Evolutionary conservation across 1,140 invertebrate species (phyloP).

Genomic region (Stegodyphus mimosarum): DNA sequence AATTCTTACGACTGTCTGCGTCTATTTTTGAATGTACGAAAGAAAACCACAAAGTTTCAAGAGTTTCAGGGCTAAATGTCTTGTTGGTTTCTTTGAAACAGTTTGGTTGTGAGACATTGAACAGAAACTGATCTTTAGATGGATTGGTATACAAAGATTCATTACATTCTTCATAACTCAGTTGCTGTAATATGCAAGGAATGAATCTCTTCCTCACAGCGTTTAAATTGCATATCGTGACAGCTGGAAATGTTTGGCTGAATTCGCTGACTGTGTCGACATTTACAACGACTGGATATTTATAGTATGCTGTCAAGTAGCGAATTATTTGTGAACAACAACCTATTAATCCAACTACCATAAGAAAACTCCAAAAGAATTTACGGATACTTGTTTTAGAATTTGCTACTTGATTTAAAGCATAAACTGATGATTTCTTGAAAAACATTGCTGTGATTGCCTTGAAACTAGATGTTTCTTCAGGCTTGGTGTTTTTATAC

Average conservation of each 20-base stretch:
- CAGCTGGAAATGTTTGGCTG: slow-evolving; percentile 35
- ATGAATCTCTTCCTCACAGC: not conserved
- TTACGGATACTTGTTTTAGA: slow-evolving; percentile 23
- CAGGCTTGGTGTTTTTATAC: too few relatives aligned
- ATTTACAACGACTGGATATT: slow-evolving; percentile 40
- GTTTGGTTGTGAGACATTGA: not conserved
- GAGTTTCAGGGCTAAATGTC: too few relatives aligned
- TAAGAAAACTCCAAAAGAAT: slow-evolving; percentile 35
- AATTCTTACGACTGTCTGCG: not conserved
- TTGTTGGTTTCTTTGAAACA: not conserved
- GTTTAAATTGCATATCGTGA: slow-evolving; percentile 50
- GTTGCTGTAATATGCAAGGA: not conserved
- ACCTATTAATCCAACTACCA: slow-evolving; percentile 37
- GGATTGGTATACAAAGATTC: not conserved
- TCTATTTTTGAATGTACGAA: not conserved
- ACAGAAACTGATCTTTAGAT: not conserved
- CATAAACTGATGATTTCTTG: slow-evolving; percentile 45
- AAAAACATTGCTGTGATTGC: slow-evolving; percentile 11
- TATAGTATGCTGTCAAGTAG: slow-evolving; percentile 24
- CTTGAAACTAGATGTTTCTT: not conserved
- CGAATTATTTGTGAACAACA: slow-evolving; percentile 18
- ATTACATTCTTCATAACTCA: not conserved
- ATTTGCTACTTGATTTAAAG: slow-evolving; percentile 43
- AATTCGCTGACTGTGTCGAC: slow-evolving; percentile 13
- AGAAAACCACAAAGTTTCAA: not conserved